Conservation (phyloP, 92 coral and sea anemone species). For the Epizoanthus rinbou region DNA sequence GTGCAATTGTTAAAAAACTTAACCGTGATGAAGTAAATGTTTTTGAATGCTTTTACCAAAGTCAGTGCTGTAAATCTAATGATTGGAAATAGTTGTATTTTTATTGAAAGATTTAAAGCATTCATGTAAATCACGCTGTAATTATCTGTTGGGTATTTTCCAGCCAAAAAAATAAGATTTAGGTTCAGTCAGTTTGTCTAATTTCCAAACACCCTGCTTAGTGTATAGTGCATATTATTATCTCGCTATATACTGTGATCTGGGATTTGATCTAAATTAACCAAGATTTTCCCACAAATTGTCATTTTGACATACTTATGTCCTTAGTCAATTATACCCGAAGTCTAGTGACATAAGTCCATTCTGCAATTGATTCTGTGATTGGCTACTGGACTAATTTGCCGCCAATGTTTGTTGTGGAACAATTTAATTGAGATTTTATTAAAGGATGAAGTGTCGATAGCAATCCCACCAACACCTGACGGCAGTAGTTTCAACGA, state of each 20-base stretch:
- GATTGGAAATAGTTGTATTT: too few relatives aligned
- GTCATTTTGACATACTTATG: not conserved
- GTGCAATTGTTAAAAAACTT: not conserved
- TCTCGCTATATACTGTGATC: not conserved
- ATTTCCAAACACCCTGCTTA: too few relatives aligned
- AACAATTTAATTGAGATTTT: slow-evolving; percentile 36
- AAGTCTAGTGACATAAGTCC: slow-evolving; percentile 18
- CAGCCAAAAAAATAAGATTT: not conserved
- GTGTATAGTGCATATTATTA: too few relatives aligned
- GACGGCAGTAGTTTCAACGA: slow-evolving; percentile 11
- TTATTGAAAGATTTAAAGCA: too few relatives aligned
- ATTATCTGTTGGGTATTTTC: too few relatives aligned
- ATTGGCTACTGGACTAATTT: slow-evolving; percentile 8
- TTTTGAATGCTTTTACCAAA: too few relatives aligned
- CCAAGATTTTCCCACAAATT: not conserved
- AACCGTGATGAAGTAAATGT: too few relatives aligned
- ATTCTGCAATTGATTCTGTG: not conserved
- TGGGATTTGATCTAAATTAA: slow-evolving; percentile 13
- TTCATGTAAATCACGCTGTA: too few relatives aligned
- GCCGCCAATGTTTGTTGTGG: slow-evolving; percentile 15
- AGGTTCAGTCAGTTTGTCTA: not conserved
- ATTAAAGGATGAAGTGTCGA: slow-evolving; percentile 1
- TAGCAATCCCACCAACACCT: slow-evolving; percentile 19
- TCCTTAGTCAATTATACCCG: slow-evolving; percentile 14
- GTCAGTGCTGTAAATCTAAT: too few relatives aligned